These are phyloP conservation scores for Mellivora capensis DNA, from an alignment of 2,113 vertebrate genomes.

Conservation along the genomic window DNA sequence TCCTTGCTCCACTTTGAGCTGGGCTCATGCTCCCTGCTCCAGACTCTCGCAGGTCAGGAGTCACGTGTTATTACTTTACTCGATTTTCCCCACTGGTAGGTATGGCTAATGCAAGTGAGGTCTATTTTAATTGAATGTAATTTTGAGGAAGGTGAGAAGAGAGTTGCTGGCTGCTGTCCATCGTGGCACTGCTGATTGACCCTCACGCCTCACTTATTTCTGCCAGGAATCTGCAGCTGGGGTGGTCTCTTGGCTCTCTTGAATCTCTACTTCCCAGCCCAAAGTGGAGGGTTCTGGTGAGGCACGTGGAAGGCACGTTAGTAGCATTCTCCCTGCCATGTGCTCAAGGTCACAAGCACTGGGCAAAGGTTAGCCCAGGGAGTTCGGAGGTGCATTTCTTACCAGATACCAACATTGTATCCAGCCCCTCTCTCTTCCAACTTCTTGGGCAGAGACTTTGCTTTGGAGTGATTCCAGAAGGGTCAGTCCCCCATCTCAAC, in stretches of 20 bases:
- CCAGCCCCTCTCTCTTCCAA: neutral
- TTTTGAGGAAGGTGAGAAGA: neutral
- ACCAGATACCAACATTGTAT: neutral
- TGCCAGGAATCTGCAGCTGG: neutral
- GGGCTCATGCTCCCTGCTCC: neutral
- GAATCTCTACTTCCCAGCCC: neutral
- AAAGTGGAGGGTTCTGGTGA: neutral
- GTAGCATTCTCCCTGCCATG: neutral
- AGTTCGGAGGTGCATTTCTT: neutral
- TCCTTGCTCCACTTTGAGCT: neutral
- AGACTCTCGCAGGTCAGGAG: fast-evolving
- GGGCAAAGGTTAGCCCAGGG: neutral
- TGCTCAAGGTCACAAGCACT: neutral
- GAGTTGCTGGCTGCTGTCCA: neutral
- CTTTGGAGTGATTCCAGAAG: neutral
- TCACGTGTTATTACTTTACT: neutral
- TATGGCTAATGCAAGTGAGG: neutral
- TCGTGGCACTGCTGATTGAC: neutral
- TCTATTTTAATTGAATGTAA: neutral
- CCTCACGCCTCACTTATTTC: neutral
- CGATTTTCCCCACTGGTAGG: fast-evolving
- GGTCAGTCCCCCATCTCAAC: neutral
- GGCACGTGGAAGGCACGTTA: neutral
- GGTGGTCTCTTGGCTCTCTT: neutral
- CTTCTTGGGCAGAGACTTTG: neutral